Percentiles rank a stretch among this genome's conserved stretches.
phyloP scores from a whole-genome alignment of 1,140 invertebrate genomes.

The Zaprionus ornatus region DNA sequence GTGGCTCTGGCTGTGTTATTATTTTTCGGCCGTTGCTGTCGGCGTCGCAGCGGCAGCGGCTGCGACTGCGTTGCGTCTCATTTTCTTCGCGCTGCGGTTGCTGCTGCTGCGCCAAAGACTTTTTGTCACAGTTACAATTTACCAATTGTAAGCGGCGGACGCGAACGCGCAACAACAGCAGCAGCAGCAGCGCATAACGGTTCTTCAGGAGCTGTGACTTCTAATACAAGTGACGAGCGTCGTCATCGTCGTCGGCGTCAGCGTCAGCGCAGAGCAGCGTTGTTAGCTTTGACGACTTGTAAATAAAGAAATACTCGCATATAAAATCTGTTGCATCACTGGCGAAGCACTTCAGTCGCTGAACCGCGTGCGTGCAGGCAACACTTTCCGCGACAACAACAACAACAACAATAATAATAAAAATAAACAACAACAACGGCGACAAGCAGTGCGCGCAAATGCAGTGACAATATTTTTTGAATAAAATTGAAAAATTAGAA shows the following conservation, averaged over 20 bases:
- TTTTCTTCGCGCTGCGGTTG: slow-evolving; percentile 57
- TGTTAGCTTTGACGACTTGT: slow-evolving; percentile 54
- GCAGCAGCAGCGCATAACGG: slow-evolving; percentile 61
- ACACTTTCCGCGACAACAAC: slow-evolving; percentile 39
- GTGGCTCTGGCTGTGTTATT: slow-evolving; percentile 20
- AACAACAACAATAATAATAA: slow-evolving; percentile 7
- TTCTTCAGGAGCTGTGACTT: slow-evolving; percentile 78
- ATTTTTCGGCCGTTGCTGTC: slow-evolving; percentile 43
- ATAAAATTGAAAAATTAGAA: slow-evolving; percentile 23
- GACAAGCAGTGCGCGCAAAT: slow-evolving; percentile 51
- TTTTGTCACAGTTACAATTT: slow-evolving; percentile 83
- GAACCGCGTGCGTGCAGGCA: slow-evolving; percentile 71
- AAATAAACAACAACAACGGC: background rate
- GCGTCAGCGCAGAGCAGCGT: slow-evolving; percentile 13
- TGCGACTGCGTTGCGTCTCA: slow-evolving; percentile 46
- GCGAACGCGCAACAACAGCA: slow-evolving; percentile 41
- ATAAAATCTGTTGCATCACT: slow-evolving; percentile 84
- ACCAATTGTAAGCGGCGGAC: slow-evolving; percentile 76
- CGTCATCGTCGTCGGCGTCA: slow-evolving; percentile 25
- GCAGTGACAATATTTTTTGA: slow-evolving; percentile 50
- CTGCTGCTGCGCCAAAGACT: slow-evolving; percentile 74
- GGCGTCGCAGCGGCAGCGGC: slow-evolving; percentile 10
- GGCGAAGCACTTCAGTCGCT: slow-evolving; percentile 83
- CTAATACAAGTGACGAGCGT: slow-evolving; percentile 50
- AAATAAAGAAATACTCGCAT: slow-evolving; percentile 72